A percentile compares a stretch with the other conserved stretches of the same genome.
Conservation (phyloP, 2,888 invertebrate genomes). For the Prosopocoilus inquinatus region DNA sequence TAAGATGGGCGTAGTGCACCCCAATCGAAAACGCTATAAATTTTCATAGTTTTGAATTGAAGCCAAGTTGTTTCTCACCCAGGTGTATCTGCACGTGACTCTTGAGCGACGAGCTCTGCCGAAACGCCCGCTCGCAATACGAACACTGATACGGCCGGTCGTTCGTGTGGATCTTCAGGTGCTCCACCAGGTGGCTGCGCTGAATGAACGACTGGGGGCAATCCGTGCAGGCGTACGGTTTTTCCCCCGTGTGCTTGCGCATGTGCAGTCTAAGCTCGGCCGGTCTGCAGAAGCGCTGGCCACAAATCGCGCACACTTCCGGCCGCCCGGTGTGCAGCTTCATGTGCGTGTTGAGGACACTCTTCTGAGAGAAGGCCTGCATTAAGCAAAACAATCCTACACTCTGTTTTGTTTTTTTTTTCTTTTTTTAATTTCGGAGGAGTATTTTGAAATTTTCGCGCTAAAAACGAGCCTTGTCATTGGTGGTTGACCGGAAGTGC, state of each 20-base stretch:
- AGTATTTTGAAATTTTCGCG: too few relatives aligned
- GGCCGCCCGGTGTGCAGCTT: conserved; percentile 42
- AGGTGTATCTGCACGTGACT: conserved; percentile 43
- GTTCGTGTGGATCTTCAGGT: conserved; percentile 40
- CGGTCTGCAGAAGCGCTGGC: conserved; percentile 42
- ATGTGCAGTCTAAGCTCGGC: conserved; percentile 42
- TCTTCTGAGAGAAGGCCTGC: conserved; percentile 40
- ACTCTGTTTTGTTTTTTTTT: too few relatives aligned
- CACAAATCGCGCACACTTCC: conserved; percentile 41
- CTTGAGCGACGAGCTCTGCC: conserved; percentile 39
- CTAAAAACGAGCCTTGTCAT: too few relatives aligned
- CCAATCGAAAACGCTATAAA: too few relatives aligned
- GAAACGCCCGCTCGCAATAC: conserved; percentile 42
- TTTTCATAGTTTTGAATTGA: too few relatives aligned
- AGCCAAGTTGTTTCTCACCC: conserved; percentile 27
- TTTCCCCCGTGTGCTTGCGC: conserved; percentile 47
- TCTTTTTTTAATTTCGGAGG: too few relatives aligned
- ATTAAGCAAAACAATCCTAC: neutral
- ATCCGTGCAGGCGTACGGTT: conserved; percentile 40
- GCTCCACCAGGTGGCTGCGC: conserved; percentile 43
- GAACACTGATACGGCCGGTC: conserved; percentile 41
- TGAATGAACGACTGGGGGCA: conserved; percentile 44
- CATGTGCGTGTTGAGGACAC: conserved; percentile 43
- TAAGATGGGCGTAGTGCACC: too few relatives aligned
- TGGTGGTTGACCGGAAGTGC: too few relatives aligned